phyloP scores from a whole-genome alignment of 2,113 vertebrate species.

The Calonectris borealis region DNA sequence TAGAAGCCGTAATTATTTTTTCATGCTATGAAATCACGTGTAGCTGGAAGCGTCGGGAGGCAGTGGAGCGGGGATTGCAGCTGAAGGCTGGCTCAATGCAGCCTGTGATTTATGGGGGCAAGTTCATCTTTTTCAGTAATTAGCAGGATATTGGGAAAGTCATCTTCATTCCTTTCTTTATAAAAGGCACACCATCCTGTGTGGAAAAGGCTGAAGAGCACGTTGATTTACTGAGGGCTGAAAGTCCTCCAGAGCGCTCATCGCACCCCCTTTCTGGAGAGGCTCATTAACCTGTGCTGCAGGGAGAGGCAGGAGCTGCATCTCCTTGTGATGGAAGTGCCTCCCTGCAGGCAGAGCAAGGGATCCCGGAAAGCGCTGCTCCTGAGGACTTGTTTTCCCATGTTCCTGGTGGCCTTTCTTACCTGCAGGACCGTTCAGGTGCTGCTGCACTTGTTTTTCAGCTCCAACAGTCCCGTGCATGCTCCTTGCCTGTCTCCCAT shows the following conservation, averaged over 20 bases:
- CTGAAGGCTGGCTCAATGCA: background rate
- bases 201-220: background rate
- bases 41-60: background rate
- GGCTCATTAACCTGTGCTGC: no score
- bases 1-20: background rate
- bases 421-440: background rate
- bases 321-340: background rate
- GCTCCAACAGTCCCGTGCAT: fast-evolving
- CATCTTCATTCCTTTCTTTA: background rate
- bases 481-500: background rate
- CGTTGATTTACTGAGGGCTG: background rate
- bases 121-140: background rate
- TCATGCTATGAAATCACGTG: background rate
- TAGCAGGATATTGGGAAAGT: background rate
- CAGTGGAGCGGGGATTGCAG: background rate
- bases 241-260: background rate
- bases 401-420: background rate
- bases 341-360: background rate
- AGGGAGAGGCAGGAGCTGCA: background rate
- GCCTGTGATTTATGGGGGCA: background rate
- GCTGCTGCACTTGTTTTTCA: background rate
- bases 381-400: background rate
- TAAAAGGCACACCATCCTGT: background rate
- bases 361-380: background rate
- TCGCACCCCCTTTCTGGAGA: no score